Conservation (phyloP, 2,888 invertebrate genomes). For the Eretmocerus hayati region DNA sequence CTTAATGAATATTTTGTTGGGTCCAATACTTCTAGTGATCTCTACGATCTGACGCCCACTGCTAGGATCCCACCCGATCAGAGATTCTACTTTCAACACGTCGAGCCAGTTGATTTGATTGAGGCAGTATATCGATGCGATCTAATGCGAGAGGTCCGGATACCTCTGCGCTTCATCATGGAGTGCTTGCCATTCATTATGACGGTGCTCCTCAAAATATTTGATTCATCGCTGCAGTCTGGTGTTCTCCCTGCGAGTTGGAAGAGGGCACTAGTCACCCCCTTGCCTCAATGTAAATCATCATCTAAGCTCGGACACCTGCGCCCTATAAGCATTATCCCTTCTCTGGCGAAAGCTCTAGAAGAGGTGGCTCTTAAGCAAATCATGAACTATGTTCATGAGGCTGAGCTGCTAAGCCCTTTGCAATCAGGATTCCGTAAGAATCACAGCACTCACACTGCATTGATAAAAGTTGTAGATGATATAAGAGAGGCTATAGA, state of each 20-base stretch:
- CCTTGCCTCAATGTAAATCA: not conserved
- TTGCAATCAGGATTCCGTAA: not conserved
- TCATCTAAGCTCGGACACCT: not conserved
- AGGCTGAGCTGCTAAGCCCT: not conserved
- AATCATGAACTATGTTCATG: too few relatives aligned
- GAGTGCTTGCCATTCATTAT: not conserved
- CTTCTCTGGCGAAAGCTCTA: not conserved
- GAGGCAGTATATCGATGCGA: not conserved
- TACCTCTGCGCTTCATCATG: not conserved
- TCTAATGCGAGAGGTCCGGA: not conserved
- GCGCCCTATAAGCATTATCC: not conserved
- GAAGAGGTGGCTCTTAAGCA: too few relatives aligned
- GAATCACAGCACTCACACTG: not conserved
- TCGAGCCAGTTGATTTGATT: not conserved
- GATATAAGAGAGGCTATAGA: not conserved
- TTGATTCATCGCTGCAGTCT: not conserved
- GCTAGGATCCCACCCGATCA: not conserved
- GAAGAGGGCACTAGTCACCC: not conserved
- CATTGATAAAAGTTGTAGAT: not conserved
- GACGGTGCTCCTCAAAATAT: not conserved
- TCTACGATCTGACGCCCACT: too few relatives aligned
- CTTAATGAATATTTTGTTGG: not conserved
- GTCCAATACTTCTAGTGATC: too few relatives aligned
- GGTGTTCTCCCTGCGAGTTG: not conserved
- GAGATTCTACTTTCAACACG: not conserved